Conservation (phyloP, 2,113 vertebrate genomes). For the Xiphophorus couchianus region DNA sequence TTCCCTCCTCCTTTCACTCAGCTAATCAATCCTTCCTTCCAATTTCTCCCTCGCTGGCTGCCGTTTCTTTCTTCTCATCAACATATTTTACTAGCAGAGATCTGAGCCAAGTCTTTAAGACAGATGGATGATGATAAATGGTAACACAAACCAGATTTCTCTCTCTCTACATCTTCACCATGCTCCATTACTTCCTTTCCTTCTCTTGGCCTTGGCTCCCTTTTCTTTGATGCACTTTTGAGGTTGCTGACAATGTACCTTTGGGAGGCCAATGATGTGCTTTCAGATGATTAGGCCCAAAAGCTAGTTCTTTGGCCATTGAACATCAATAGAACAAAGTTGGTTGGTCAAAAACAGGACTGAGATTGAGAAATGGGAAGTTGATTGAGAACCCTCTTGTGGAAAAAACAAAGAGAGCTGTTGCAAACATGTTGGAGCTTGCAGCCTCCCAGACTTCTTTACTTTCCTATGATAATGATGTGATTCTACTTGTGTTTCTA, state of each 20-base stretch:
- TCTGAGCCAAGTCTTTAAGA: slow-evolving; percentile 68
- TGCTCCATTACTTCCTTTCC: slow-evolving; percentile 30
- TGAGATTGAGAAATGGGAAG: slow-evolving; percentile 34
- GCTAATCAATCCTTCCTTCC: slow-evolving; percentile 65
- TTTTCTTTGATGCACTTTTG: slow-evolving; percentile 65
- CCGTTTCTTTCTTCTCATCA: slow-evolving; percentile 50
- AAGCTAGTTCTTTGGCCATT: slow-evolving; percentile 54
- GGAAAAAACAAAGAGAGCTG: slow-evolving; percentile 33
- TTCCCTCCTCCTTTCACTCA: slow-evolving; percentile 47
- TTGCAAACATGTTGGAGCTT: slow-evolving; percentile 38
- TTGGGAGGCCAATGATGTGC: slow-evolving; percentile 41
- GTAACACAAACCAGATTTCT: slow-evolving; percentile 43
- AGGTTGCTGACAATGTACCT: slow-evolving; percentile 57
- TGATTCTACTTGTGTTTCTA: slow-evolving; percentile 39
- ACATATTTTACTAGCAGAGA: slow-evolving; percentile 56
- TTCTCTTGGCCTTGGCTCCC: slow-evolving; percentile 46
- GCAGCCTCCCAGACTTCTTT: slow-evolving; percentile 27
- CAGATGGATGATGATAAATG: slow-evolving; percentile 65
- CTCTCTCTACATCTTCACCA: slow-evolving; percentile 24
- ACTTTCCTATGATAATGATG: slow-evolving; percentile 44
- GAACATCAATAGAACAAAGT: slow-evolving; percentile 55
- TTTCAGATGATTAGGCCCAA: slow-evolving; percentile 58
- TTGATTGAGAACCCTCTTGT: slow-evolving; percentile 28
- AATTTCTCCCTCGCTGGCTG: slow-evolving; percentile 37
- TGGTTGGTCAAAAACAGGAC: slow-evolving; percentile 39